Conservation (phyloP, 2,113 vertebrate genomes). For the Tiliqua scincoides region DNA sequence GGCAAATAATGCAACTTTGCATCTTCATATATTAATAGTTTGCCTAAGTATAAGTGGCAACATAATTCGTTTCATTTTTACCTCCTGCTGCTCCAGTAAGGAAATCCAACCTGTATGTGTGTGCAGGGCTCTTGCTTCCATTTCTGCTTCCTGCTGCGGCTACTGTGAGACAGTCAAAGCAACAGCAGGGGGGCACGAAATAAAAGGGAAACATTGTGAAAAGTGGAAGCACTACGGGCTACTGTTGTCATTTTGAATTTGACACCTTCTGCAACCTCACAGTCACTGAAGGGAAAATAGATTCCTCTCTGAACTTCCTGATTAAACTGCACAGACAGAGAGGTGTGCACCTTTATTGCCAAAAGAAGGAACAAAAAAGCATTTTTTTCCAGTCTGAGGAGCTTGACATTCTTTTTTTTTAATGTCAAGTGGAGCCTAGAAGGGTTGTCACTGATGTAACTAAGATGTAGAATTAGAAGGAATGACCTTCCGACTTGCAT, state of each 20-base stretch:
- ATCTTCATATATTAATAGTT: slow-evolving; percentile 32
- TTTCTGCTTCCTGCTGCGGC: slow-evolving; percentile 50
- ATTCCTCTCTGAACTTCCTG: neutral
- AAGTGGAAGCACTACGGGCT: slow-evolving; percentile 49
- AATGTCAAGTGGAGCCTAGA: neutral
- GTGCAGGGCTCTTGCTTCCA: slow-evolving; percentile 45
- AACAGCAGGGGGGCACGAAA: slow-evolving; percentile 58
- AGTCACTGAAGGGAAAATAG: neutral
- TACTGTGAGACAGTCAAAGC: slow-evolving; percentile 52
- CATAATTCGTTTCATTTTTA: neutral
- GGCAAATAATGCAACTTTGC: slow-evolving; percentile 17
- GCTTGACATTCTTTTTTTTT: neutral
- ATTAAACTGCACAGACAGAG: neutral
- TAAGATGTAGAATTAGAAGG: neutral
- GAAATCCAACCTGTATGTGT: neutral
- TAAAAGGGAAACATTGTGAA: slow-evolving; percentile 69
- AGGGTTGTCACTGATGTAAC: neutral
- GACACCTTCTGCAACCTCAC: slow-evolving; percentile 12
- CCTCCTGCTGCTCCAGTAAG: neutral
- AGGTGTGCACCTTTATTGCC: neutral
- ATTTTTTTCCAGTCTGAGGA: neutral
- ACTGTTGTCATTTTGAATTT: slow-evolving; percentile 19
- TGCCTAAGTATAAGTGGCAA: neutral
- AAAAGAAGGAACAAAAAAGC: neutral
- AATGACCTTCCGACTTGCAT: neutral